Evolutionary conservation across 2,797 vertebrate genomes (phyloP).

Genomic region (Ctenochaetus hawaiiensis): DNA sequence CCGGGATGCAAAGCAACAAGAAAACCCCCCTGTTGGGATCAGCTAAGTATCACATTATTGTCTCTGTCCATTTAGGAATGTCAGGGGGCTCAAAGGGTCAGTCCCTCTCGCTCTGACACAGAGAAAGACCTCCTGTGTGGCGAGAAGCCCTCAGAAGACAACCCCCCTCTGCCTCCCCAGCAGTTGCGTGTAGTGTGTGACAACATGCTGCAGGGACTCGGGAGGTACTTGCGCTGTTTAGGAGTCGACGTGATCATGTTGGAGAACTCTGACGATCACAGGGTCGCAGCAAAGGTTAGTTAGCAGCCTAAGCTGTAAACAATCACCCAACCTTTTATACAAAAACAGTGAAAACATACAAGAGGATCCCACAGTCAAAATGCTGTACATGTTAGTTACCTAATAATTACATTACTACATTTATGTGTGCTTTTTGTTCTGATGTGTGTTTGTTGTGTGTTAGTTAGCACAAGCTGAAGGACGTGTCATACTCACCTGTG

Average conservation of each 20-base stretch:
- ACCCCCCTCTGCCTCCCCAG: conserved; percentile 67
- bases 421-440: not conserved
- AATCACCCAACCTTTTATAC: not conserved
- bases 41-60: conserved; percentile 82
- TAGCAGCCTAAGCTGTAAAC: not conserved
- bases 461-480: conserved; percentile 89
- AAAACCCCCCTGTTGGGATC: conserved; percentile 77
- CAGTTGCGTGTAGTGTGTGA: conserved; percentile 91
- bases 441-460: conserved; percentile 43
- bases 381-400: not conserved
- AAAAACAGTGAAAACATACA: not conserved
- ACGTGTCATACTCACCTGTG: conserved; percentile 90
- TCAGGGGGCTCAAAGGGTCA: conserved; percentile 79
- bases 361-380: not conserved
- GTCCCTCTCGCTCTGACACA: conserved; percentile 56
- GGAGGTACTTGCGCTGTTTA: conserved; percentile 89
- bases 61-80: conserved; percentile 81
- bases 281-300: conserved; percentile 88
- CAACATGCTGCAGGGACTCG: conserved; percentile 93
- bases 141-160: conserved; percentile 45
- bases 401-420: not conserved
- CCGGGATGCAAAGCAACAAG: conserved; percentile 76
- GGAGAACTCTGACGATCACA: conserved; percentile 88
- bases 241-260: conserved; percentile 88
- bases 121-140: conserved; percentile 71